Evolutionary conservation across 2,888 invertebrate species (phyloP).

Genomic region (Tachina grossa): DNA sequence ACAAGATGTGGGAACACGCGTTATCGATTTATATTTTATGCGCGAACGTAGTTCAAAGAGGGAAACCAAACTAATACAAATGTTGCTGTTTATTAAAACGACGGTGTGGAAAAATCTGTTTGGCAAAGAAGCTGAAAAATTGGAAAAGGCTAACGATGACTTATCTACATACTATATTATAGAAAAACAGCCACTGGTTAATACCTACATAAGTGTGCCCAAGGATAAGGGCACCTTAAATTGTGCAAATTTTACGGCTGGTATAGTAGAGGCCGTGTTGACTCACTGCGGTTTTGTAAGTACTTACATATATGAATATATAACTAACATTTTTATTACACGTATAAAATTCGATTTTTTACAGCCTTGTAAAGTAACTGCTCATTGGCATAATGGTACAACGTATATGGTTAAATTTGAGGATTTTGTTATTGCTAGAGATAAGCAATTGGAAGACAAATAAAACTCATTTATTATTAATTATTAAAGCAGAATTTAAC

Average conservation of each 20-base stretch:
- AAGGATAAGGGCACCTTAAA: slow-evolving; percentile 98
- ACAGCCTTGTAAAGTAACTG: slow-evolving; percentile 98
- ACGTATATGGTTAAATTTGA: slow-evolving; percentile 99
- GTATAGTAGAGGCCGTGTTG: slow-evolving; percentile 97
- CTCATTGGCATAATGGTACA: slow-evolving; percentile 99
- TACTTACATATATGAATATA: too few species aligned
- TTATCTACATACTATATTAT: slow-evolving; percentile 97
- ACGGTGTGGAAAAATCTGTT: slow-evolving; percentile 99
- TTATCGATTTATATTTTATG: slow-evolving; percentile 96
- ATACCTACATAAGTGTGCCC: slow-evolving; percentile 98
- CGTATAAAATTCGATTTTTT: neutral
- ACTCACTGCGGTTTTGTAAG: slow-evolving; percentile 98
- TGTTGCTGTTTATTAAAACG: slow-evolving; percentile 97
- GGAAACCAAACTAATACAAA: slow-evolving; percentile 96
- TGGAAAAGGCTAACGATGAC: slow-evolving; percentile 99
- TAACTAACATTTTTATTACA: too few species aligned
- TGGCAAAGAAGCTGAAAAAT: slow-evolving; percentile 98
- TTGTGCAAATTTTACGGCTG: slow-evolving; percentile 99
- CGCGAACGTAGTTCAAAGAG: slow-evolving; percentile 96
- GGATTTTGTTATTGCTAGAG: slow-evolving; percentile 93
- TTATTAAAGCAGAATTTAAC: slow-evolving; percentile 65
- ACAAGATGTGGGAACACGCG: slow-evolving; percentile 95
- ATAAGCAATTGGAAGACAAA: slow-evolving; percentile 95
- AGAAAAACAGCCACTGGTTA: slow-evolving; percentile 98
- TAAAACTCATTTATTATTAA: slow-evolving; percentile 80